These are phyloP conservation scores for Pluvianellus socialis DNA, from an alignment of 2,113 vertebrate genomes.

Conservation along the genomic window DNA sequence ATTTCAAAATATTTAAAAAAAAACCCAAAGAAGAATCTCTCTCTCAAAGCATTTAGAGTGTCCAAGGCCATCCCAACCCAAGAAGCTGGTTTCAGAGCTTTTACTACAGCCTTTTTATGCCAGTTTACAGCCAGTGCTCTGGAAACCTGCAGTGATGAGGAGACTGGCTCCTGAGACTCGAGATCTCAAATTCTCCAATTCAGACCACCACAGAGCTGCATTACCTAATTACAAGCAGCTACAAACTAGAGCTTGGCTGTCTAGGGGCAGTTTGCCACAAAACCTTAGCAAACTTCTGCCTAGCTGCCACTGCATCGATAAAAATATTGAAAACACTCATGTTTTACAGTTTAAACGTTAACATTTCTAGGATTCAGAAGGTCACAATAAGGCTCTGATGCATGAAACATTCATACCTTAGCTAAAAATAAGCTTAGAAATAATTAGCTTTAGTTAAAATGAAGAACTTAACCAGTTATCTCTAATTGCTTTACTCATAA, in stretches of 20 bases:
- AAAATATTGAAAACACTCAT: neutral
- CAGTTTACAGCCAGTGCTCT: neutral
- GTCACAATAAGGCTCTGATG: neutral
- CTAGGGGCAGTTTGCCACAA: neutral
- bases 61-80: neutral
- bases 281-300: neutral
- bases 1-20: neutral
- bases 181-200: neutral
- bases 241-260: neutral
- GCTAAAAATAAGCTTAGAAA: neutral
- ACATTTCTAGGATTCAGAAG: neutral
- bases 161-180: accelerated
- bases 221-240: neutral
- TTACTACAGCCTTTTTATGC: neutral
- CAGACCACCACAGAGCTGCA: neutral
- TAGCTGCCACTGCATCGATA: neutral
- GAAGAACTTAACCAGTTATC: neutral
- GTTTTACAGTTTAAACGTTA: neutral
- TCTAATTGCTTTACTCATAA: neutral
- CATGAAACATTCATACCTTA: neutral
- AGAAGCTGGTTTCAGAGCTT: neutral
- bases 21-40: neutral
- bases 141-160: neutral
- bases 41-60: neutral
- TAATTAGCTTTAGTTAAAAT: neutral